Percentiles rank a stretch among this genome's conserved stretches.
These are phyloP conservation scores for Tapera naevia DNA, from an alignment of 2,797 vertebrate genomes.

Conservation along the genomic window DNA sequence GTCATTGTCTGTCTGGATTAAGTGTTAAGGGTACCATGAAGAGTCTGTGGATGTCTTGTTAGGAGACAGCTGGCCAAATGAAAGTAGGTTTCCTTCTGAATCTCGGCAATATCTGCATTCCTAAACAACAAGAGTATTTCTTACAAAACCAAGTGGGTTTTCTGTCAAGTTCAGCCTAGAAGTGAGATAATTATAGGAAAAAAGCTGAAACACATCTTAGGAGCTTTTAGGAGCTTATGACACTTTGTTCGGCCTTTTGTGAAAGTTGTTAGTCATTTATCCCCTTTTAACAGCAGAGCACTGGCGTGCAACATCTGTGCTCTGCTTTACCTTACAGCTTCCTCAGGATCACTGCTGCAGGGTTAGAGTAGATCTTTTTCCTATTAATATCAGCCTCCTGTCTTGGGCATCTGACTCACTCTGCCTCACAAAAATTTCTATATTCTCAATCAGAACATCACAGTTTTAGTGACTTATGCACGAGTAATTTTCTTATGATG, in stretches of 20 bases:
- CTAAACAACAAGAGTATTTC: conserved; percentile 26
- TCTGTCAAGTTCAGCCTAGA: conserved; percentile 36
- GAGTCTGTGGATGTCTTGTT: conserved; percentile 9
- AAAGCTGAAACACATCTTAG: conserved; percentile 32
- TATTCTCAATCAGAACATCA: not conserved
- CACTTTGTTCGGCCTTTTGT: conserved; percentile 34
- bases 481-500: not conserved
- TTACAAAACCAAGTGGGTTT: conserved; percentile 44
- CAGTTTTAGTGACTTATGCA: not conserved
- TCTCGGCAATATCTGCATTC: conserved; percentile 20
- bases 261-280: conserved; percentile 36
- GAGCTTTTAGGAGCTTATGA: conserved; percentile 47
- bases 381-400: not conserved
- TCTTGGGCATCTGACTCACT: not conserved
- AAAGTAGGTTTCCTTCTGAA: conserved; percentile 13
- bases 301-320: not conserved
- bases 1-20: conserved; percentile 47
- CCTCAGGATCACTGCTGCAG: not conserved
- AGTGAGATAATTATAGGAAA: conserved; percentile 43
- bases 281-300: not conserved
- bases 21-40: conserved; percentile 21
- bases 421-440: not conserved
- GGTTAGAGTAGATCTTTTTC: not conserved
- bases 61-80: conserved; percentile 23
- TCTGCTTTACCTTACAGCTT: conserved; percentile 17